Evolutionary conservation across 2,797 vertebrate species (phyloP).

Genomic region (Paramormyrops hopkinsi): DNA sequence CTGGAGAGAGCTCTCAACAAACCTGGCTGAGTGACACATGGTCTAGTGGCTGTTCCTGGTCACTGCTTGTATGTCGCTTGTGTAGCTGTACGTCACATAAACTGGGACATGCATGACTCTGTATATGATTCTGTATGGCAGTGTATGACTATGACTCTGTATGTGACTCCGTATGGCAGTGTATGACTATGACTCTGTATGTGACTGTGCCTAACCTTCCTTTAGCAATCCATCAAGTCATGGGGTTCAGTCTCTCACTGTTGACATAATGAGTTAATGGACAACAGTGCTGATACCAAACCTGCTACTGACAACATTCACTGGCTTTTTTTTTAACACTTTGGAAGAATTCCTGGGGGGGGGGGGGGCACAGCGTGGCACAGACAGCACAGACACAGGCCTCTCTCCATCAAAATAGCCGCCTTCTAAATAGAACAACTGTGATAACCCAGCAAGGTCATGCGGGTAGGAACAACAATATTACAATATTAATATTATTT

Average conservation of each 20-base stretch:
- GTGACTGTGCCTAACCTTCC: neutral
- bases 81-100: neutral
- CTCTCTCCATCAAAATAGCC: neutral
- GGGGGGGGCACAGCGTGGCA: neutral
- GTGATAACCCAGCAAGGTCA: neutral
- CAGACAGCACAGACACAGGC: neutral
- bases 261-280: constrained; percentile 2
- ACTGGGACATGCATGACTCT: neutral
- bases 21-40: neutral
- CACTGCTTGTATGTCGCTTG: neutral
- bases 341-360: neutral
- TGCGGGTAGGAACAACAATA: neutral
- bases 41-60: neutral
- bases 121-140: no score
- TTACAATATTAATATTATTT: no score
- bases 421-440: neutral
- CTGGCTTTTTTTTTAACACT: neutral
- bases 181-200: neutral
- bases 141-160: neutral
- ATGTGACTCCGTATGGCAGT: neutral
- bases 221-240: neutral
- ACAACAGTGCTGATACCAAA: neutral
- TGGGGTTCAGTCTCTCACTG: neutral
- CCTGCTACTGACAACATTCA: neutral
- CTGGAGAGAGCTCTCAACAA: neutral